phyloP scores from a whole-genome alignment of 2,888 invertebrate species.

The Auanema freiburgensis region DNA sequence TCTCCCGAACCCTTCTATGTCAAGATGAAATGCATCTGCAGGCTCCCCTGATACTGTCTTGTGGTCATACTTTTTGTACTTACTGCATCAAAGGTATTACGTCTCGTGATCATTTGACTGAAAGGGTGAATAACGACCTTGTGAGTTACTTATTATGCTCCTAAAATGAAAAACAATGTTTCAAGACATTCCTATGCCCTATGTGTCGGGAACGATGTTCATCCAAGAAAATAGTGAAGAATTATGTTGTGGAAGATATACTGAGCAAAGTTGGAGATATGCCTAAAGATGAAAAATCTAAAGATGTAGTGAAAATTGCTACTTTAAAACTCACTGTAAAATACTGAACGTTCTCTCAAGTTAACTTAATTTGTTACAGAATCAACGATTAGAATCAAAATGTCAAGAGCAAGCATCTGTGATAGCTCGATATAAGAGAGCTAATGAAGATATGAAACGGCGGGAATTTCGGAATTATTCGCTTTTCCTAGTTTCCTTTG shows the following conservation, averaged over 20 bases:
- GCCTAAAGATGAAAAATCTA: not conserved
- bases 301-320: slow-evolving; percentile 5
- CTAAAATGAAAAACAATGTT: not conserved
- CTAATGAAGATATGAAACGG: too few species aligned
- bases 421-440: too few species aligned
- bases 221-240: slow-evolving; percentile 10
- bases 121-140: slow-evolving; percentile 11
- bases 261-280: slow-evolving; percentile 6
- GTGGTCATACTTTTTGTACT: slow-evolving; percentile 19
- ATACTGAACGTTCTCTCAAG: too few species aligned
- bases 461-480: too few species aligned
- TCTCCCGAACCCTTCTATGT: not conserved
- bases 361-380: slow-evolving; percentile 10
- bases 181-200: slow-evolving; percentile 20
- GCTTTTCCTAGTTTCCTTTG: too few species aligned
- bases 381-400: slow-evolving; percentile 15
- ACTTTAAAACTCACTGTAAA: too few species aligned
- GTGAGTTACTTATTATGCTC: not conserved
- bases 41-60: slow-evolving; percentile 15
- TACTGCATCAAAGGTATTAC: slow-evolving; percentile 16
- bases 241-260: slow-evolving; percentile 20
- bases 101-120: slow-evolving; percentile 11
- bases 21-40: slow-evolving; percentile 5
- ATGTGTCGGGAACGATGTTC: slow-evolving; percentile 18
- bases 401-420: slow-evolving; percentile 17